A percentile compares a stretch with the other conserved stretches of the same genome.
Evolutionary conservation across 2,888 invertebrate genomes (phyloP).

Genomic region (Perithous albicinctus): DNA sequence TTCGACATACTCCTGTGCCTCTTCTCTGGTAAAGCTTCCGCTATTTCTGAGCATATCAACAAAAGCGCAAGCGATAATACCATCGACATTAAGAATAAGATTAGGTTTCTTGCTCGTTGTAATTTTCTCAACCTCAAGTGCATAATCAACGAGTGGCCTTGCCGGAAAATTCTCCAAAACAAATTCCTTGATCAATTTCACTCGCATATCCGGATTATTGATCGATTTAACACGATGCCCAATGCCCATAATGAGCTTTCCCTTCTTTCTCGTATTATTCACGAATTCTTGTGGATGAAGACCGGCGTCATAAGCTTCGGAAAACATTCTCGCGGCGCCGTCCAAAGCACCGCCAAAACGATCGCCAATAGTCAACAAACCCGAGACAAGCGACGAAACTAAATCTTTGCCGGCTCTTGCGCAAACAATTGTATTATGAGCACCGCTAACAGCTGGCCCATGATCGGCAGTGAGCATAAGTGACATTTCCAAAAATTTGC

Average conservation of each 20-base stretch:
- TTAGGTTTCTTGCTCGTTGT: constrained; percentile 99
- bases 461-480: constrained; percentile 99
- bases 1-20: constrained; percentile 98
- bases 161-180: constrained; percentile 97
- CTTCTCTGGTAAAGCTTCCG: constrained; percentile 98
- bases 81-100: constrained; percentile 99
- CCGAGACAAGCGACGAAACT: constrained; percentile 97
- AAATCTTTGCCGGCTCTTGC: constrained; percentile 99
- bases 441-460: constrained; percentile 99
- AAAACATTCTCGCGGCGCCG: constrained; percentile 98
- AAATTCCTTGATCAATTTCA: constrained; percentile 98
- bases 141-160: constrained; percentile 97
- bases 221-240: constrained; percentile 96
- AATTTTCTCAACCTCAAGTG: constrained; percentile 98
- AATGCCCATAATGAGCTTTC: constrained; percentile 99
- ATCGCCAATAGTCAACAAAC: constrained; percentile 98
- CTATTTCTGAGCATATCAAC: constrained; percentile 98
- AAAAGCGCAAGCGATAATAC: constrained; percentile 98
- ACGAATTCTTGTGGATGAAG: constrained; percentile 99
- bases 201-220: constrained; percentile 99
- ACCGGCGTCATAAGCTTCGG: constrained; percentile 97
- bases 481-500: constrained; percentile 99
- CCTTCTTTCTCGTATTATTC: constrained; percentile 98
- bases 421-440: constrained; percentile 99
- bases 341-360: constrained; percentile 99